Evolutionary conservation across 2,113 vertebrate genomes (phyloP), one percentile per base, ranked within the genome.

Genomic region (Tenebrosternarchus preto): DNA sequence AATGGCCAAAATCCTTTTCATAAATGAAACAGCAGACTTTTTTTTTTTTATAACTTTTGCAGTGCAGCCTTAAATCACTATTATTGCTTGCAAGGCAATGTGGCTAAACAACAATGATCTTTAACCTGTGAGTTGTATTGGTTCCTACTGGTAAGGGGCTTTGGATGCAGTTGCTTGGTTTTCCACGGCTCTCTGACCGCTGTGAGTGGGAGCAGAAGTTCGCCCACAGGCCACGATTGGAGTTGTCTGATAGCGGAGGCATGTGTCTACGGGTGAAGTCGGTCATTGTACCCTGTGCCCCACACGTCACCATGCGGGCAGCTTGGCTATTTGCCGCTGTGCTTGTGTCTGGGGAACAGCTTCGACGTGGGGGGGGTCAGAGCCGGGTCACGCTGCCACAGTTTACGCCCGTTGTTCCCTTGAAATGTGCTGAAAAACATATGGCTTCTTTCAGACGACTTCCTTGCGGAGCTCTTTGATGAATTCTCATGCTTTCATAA

Each of bases 251-350:
- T 88, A 91, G 87, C 81, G 78, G 83, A 60, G 88, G 89, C 82
- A 83, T 94, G 92, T 92, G 92, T 92, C 89, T 69, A 27, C 77
- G 80, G 78, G 84, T 86, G 90, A 92, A 89, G 90, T 87, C 83
- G 83, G 83, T 90, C 84, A 89, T 92, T 92, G 89, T 92, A 85
- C 88, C 82, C 78, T 78, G 24, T 78, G 80, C 46, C 43, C 82
- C 85, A 79, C 89, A 88, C 64, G 87, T 91, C 90, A 90, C 83
- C 46, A 55, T 80, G 82, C 80, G 75, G 72, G 82, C 87, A 19
- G 85, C 81, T 84, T 85, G 31, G 90, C 78, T 81, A 86, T 85
- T 87, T 84, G 88, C 86, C 89, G 89, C 87, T 87, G 83, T 85
- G 82, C 87, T 86, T 81, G 85, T 84, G 81, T 90, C 85, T 91